These are phyloP conservation scores for Acronicta psi DNA, from an alignment of 2,888 invertebrate species.

Conservation along the genomic window DNA sequence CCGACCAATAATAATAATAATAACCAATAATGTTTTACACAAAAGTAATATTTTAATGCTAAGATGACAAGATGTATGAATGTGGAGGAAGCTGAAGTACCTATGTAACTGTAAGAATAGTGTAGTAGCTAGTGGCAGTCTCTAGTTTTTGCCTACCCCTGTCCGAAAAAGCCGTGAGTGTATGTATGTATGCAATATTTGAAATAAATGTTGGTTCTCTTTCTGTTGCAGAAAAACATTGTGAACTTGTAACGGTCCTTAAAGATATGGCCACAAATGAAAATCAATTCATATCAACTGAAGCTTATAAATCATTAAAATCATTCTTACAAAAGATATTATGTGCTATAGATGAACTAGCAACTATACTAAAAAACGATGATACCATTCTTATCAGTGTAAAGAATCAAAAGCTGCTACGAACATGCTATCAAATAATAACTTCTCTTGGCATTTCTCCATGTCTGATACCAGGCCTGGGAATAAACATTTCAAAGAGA, in stretches of 20 bases:
- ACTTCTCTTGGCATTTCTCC: conserved; percentile 91
- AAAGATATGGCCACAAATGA: conserved; percentile 38
- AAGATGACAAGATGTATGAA: too few relatives aligned
- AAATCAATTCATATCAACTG: conserved; percentile 33
- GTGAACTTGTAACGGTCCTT: conserved; percentile 61
- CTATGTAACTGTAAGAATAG: too few relatives aligned
- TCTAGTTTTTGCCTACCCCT: too few relatives aligned
- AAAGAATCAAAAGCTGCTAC: conserved; percentile 90
- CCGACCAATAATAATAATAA: too few relatives aligned
- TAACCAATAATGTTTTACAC: too few relatives aligned
- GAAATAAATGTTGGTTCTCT: too few relatives aligned
- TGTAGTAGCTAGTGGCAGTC: too few relatives aligned
- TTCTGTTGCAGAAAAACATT: conserved; percentile 71
- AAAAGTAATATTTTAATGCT: too few relatives aligned
- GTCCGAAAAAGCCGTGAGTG: too few relatives aligned
- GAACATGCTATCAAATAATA: conserved; percentile 90
- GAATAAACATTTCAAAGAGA: conserved; percentile 84
- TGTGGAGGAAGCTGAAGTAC: too few relatives aligned
- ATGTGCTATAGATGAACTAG: conserved; percentile 78
- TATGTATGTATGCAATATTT: too few relatives aligned
- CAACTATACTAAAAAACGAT: conserved; percentile 67
- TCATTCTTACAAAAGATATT: conserved; percentile 81
- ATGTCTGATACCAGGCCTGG: conserved; percentile 91
- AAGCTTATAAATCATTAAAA: conserved; percentile 67
- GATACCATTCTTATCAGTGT: conserved; percentile 89